Evolutionary conservation across 2,113 vertebrate species (phyloP).

Genomic region (Gymnobelideus leadbeateri): DNA sequence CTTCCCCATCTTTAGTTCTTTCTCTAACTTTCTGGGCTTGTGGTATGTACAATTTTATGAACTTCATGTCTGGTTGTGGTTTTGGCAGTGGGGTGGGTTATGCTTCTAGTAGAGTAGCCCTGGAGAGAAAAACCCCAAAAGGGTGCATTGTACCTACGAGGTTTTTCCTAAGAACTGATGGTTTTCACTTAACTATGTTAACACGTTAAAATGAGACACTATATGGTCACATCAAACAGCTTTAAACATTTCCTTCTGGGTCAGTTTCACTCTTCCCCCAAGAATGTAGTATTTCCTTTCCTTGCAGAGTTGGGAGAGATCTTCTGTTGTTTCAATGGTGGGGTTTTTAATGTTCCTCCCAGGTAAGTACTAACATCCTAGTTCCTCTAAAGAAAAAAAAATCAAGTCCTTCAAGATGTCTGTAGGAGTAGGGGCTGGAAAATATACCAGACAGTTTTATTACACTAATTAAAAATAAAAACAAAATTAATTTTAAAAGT

Average conservation of each 20-base stretch:
- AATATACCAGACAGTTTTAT: not conserved
- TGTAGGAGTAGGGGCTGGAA: constrained; percentile 23
- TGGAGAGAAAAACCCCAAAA: not conserved
- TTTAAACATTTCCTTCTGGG: not conserved
- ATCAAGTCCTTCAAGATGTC: not conserved
- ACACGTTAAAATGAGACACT: not conserved
- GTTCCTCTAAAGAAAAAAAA: not conserved
- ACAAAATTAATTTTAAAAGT: not conserved
- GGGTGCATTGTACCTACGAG: not conserved
- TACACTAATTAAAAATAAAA: not conserved
- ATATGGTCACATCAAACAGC: not conserved
- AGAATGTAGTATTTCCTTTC: not conserved
- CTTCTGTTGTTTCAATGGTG: not conserved
- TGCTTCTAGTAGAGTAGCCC: not conserved
- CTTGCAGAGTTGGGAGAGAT: not conserved
- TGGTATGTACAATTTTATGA: not conserved
- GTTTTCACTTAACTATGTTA: not conserved
- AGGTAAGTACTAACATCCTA: not conserved
- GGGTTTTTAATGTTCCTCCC: not conserved
- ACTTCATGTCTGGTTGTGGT: not conserved
- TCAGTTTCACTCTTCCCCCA: not conserved
- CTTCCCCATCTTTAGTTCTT: not conserved
- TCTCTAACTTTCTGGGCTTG: not conserved
- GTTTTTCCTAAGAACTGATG: constrained; percentile 13
- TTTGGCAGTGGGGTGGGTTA: fast-evolving